Percentiles rank a stretch among this genome's conserved stretches.
phyloP scores from a whole-genome alignment of 2,797 vertebrate species.

The Anolis apletophallus region DNA sequence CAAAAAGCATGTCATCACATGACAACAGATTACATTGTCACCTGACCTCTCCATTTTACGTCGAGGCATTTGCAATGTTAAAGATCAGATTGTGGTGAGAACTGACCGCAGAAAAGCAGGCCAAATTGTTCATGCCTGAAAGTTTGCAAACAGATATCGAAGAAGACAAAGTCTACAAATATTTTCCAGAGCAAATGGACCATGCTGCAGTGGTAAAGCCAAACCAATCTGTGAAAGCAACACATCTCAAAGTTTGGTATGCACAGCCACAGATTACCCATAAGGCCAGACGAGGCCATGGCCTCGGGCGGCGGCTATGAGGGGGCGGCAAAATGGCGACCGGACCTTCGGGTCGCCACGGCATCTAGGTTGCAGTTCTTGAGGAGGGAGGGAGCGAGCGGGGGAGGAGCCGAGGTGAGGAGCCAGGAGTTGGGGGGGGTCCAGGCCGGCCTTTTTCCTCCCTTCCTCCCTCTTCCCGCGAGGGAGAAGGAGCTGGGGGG shows the following conservation, averaged over 20 bases:
- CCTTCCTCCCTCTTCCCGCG: too few relatives aligned
- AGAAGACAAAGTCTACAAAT: neutral
- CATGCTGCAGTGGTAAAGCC: neutral
- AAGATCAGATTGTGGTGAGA: constrained; percentile 24
- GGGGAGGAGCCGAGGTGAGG: too few relatives aligned
- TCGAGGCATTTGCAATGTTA: neutral
- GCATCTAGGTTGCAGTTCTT: too few relatives aligned
- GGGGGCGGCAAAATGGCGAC: too few relatives aligned
- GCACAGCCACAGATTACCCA: too few relatives aligned
- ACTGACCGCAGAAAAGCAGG: neutral
- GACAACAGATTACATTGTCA: constrained; percentile 35
- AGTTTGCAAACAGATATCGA: neutral
- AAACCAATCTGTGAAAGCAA: neutral
- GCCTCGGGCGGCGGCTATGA: too few relatives aligned
- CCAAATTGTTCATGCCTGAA: neutral
- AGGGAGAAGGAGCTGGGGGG: too few relatives aligned
- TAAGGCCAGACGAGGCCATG: too few relatives aligned
- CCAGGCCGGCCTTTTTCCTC: too few relatives aligned
- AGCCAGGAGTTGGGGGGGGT: too few relatives aligned
- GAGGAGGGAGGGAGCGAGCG: too few relatives aligned
- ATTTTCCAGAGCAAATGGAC: constrained; percentile 21
- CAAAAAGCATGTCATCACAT: constrained; percentile 13
- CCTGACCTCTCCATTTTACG: constrained; percentile 25
- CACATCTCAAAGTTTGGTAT: neutral
- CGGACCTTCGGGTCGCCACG: too few relatives aligned